Conservation (phyloP, 2,113 vertebrate genomes). For the Xiphophorus maculatus region DNA sequence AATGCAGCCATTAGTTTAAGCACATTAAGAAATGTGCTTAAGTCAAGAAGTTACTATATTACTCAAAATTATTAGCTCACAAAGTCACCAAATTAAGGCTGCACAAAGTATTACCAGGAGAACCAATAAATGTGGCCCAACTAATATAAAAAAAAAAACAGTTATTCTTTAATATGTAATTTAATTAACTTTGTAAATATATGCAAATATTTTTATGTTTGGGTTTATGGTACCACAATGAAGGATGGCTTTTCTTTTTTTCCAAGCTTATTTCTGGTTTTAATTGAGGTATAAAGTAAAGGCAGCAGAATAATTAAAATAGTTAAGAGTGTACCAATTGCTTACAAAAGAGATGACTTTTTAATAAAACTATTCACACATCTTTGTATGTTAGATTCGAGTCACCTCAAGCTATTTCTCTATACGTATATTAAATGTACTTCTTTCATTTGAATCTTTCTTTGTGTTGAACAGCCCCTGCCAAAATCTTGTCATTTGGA, state of each 20-base stretch:
- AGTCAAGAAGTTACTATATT: no score
- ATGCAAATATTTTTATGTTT: background rate
- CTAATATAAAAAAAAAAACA: background rate
- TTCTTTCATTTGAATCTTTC: background rate
- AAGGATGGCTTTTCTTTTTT: background rate
- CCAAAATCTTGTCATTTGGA: constrained; percentile 97
- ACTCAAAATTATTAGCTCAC: no score
- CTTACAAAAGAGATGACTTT: background rate
- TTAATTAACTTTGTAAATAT: background rate
- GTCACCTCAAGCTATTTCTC: background rate
- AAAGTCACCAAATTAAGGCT: no score
- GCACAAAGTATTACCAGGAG: background rate
- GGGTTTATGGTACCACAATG: background rate
- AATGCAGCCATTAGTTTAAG: no score
- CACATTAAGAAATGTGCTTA: no score
- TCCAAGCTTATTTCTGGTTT: no score
- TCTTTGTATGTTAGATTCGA: background rate
- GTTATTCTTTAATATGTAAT: background rate
- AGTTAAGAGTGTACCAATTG: no score
- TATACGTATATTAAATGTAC: background rate
- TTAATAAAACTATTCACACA: background rate
- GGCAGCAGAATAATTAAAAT: no score
- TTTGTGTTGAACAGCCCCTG: constrained; percentile 83
- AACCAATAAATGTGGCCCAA: background rate
- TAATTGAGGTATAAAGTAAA: no score